Base-by-base conservation (phyloP, 2,113 vertebrate genomes). In the Charadrius vociferus region DNA sequence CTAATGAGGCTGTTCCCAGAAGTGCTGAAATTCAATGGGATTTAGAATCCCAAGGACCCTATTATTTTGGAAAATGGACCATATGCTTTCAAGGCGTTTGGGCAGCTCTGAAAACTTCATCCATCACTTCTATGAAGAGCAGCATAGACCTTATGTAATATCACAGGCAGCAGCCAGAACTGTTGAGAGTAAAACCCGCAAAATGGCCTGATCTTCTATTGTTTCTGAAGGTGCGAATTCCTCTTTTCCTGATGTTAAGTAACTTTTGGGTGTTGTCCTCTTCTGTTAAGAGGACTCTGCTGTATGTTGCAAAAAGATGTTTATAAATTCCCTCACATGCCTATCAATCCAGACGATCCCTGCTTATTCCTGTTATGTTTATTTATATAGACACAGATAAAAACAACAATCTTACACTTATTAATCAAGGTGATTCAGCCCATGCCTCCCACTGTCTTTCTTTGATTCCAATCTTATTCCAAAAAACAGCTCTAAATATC, bases 351-450 rank as follows among this genome's bases (percentile, higher is more conserved):
- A 89, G 74, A 71, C 62, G 88, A 88, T 84, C 84, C 34, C 50
- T 94, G 49, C 26, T 84, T 72, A 61, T 43, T 91, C 74, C 43
- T 2, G 2, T 59, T 70, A 34, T 70, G 78, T 93, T 96, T 95
- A 96, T 95, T 96, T 93, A 85, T 95, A 91, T 32, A 77, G 53
- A 73, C 43, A 39, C 53, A 39, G 65, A 68, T 50, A 90, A 97
- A 93, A 0, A 7, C 36, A 41, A 93, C 72, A 77, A 73, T 53
- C 81, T 94, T 93, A 58, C 34, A 24, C 66, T 91, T 96, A 94
- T 96, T 96, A 96, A 94, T 94, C 95, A 95, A 97, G 95, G 96
- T 97, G 96, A 96, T 97, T 96, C 96, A 96, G 74, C 81, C 43
- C 32, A 49, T 90, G 41, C 96, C 75, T 97, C 96, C 92, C 90